Evolutionary conservation across 2,113 vertebrate species (phyloP).

Genomic region (Oreochromis spilurus): DNA sequence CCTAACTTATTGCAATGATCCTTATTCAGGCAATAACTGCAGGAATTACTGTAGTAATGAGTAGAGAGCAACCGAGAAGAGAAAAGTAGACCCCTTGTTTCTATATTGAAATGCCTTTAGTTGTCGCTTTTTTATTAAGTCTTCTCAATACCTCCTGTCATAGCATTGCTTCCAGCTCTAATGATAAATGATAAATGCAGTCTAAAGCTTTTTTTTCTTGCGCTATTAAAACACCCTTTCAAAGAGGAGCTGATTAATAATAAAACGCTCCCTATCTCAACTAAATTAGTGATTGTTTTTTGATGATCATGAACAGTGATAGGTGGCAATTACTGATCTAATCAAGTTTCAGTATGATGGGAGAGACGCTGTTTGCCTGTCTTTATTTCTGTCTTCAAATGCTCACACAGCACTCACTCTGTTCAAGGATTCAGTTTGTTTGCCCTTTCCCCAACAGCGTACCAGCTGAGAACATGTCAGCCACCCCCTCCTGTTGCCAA

Average conservation of each 20-base stretch:
- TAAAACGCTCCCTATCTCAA: conserved; percentile 19
- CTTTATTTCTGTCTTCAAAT: not conserved
- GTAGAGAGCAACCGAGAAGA: not conserved
- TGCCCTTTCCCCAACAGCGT: conserved; percentile 73
- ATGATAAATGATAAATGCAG: conserved; percentile 39
- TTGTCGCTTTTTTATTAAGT: not conserved
- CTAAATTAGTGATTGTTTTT: conserved; percentile 50
- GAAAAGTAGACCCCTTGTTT: not conserved
- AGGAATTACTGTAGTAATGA: not conserved
- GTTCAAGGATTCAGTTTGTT: not conserved
- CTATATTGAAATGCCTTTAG: not conserved
- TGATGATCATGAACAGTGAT: conserved; percentile 43
- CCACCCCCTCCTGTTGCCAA: conserved; percentile 83
- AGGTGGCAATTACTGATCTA: conserved; percentile 22
- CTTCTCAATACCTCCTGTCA: not conserved
- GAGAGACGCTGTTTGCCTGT: not conserved
- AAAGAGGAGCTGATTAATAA: conserved; percentile 37
- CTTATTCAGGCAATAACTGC: not conserved
- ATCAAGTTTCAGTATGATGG: conserved; percentile 11
- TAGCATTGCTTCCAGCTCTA: not conserved
- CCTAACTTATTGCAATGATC: not conserved
- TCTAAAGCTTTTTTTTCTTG: conserved; percentile 5
- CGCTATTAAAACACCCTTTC: conserved; percentile 11
- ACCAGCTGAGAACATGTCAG: conserved; percentile 90
- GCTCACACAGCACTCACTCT: not conserved